Base-by-base conservation (phyloP, 2,113 vertebrate genomes). In the Dipodomys ordii region DNA sequence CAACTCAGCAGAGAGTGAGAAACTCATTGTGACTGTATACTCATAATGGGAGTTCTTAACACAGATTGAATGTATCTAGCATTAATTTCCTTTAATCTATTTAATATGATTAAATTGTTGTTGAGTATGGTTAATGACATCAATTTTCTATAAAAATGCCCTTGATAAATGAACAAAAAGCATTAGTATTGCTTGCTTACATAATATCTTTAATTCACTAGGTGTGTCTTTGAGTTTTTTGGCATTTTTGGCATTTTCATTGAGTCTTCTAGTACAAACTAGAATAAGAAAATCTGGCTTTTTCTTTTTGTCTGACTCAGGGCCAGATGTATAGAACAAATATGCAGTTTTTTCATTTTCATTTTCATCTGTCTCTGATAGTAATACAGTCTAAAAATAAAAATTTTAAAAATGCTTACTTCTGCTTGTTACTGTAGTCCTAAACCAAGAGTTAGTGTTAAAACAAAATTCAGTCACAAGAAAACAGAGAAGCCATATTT, bases 11-110 rank as follows among this genome's bases (percentile, higher is more conserved):
- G 67, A 69, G 67, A 88, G 1, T 19, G 4, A 89, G 91, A 94
- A 96, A 69, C 85, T 93, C 82, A 90, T 32, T 39, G 30, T 30
- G 6, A 89, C 25, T 53, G 25, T 46, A 82, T 72, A 78, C n/a
- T 83, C 57, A 11, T 20, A 7, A 92, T 57, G 57, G 5, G 22
- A 78, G 27, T 72, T 78, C 81, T 78, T 68, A 13, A 25, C 62
- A 65, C 11, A 82, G 53, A 62, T 23, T 39, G 23, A 87, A 19
- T 35, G 9, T 7, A 11, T n/a, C 3, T 25, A 71, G 39, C 25
- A 71, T 82, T 92, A 62, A 85, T 44, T 90, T 96, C 81, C 32
- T 27, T 92, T 13, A 44, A 18, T 39, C 30, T 62, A 28, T 39
- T 85, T 68, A 76, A 46, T 53, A 32, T 25, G 46, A 13, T 0